These are phyloP conservation scores for Eleginops maclovinus DNA, from an alignment of 2,113 vertebrate species.

Conservation along the genomic window DNA sequence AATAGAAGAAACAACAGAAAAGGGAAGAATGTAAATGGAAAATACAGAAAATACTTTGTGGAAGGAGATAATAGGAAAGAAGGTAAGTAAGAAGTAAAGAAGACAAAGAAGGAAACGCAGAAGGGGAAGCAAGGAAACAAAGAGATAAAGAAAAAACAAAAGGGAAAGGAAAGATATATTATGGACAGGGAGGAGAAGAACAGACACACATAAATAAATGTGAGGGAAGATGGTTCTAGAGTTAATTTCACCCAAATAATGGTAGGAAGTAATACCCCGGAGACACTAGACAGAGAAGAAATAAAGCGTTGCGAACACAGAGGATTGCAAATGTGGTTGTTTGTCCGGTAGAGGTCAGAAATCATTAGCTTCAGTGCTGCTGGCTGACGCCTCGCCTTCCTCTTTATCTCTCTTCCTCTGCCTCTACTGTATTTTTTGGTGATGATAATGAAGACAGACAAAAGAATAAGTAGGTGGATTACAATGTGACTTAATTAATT, in stretches of 20 bases:
- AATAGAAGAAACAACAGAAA: not conserved
- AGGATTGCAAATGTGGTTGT: conserved; percentile 65
- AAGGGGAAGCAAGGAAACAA: not conserved
- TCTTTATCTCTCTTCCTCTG: not conserved
- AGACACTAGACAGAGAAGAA: conserved; percentile 41
- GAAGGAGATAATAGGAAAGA: no score
- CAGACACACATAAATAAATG: conserved; percentile 7
- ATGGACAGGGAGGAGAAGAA: not conserved
- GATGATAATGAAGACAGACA: conserved; percentile 14
- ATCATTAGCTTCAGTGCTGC: conserved; percentile 65
- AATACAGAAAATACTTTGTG: no score
- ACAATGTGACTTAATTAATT: conserved; percentile 29
- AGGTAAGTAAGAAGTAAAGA: not conserved
- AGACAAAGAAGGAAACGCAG: not conserved
- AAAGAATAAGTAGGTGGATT: conserved; percentile 31
- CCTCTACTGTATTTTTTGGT: not conserved
- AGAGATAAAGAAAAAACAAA: no score
- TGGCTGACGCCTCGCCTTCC: conserved; percentile 32
- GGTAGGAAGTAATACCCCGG: conserved; percentile 47
- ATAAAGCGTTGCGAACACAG: conserved; percentile 49
- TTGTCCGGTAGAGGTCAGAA: conserved; percentile 72
- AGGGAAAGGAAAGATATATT: no score
- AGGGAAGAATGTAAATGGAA: no score
- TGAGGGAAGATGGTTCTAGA: conserved; percentile 54
- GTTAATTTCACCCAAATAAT: conserved; percentile 71